phyloP scores from a whole-genome alignment of 2,888 invertebrate genomes.

The Lithophane socia region DNA sequence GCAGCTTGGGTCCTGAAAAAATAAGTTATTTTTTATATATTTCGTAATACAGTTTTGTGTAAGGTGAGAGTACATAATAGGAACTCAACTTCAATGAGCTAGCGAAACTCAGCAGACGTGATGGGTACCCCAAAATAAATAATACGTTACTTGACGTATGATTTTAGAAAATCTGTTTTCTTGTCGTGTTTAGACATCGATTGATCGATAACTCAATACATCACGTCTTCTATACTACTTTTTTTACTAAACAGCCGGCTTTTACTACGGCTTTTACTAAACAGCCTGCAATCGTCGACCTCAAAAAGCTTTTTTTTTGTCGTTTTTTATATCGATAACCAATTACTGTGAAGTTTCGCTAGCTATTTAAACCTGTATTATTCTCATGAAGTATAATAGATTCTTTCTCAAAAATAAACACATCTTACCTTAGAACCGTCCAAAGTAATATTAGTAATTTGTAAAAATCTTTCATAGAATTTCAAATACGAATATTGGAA shows the following conservation, averaged over 20 bases:
- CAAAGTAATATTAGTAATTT: slow-evolving; percentile 87
- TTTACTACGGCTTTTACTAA: not conserved
- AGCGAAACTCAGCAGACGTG: not conserved
- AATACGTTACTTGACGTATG: not conserved
- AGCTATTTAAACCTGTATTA: not conserved
- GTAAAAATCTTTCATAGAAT: slow-evolving; percentile 93
- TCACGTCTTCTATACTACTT: too few species aligned
- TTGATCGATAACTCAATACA: too few species aligned
- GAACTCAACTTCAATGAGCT: not conserved
- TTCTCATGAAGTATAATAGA: too few species aligned
- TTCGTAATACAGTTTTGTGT: not conserved
- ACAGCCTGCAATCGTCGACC: not conserved
- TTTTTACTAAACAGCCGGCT: too few species aligned
- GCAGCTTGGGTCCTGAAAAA: slow-evolving; percentile 84
- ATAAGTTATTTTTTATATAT: not conserved
- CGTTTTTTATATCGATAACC: too few species aligned
- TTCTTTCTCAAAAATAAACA: not conserved
- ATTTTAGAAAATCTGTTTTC: not conserved
- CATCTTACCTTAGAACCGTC: slow-evolving; percentile 68
- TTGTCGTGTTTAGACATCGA: not conserved
- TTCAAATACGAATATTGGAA: slow-evolving; percentile 94
- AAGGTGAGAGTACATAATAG: too few species aligned
- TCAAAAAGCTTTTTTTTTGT: accelerated
- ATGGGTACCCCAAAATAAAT: not conserved
- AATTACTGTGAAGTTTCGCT: not conserved